These are phyloP conservation scores for Antheraea yamamai DNA, from an alignment of 2,888 invertebrate species.

Conservation along the genomic window DNA sequence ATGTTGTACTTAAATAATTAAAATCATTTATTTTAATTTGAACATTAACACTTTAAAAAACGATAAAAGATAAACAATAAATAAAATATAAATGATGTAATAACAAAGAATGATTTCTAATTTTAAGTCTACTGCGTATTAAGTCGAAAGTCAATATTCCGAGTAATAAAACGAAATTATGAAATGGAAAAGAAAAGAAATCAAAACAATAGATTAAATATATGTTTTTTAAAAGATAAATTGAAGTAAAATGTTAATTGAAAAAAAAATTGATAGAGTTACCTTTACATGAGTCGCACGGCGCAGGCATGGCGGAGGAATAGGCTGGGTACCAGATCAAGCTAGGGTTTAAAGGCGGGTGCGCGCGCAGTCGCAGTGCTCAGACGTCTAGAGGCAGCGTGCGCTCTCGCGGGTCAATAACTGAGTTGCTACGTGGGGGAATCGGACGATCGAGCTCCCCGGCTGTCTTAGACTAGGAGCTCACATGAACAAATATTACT, in stretches of 20 bases:
- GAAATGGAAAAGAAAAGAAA: slow-evolving; percentile 26
- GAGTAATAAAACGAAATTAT: slow-evolving; percentile 12
- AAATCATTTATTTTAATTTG: background rate
- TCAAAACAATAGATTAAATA: slow-evolving; percentile 27
- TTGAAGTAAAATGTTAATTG: background rate
- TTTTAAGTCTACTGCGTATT: background rate
- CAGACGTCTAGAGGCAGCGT: slow-evolving; percentile 39
- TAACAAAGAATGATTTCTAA: background rate
- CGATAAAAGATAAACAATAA: background rate
- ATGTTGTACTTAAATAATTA: background rate
- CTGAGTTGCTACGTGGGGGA: slow-evolving; percentile 67
- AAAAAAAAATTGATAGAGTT: slow-evolving; percentile 31
- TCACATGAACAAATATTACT: background rate
- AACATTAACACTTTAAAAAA: background rate
- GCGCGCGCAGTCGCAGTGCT: slow-evolving; percentile 59
- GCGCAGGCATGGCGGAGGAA: slow-evolving; percentile 65
- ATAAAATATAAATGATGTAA: background rate
- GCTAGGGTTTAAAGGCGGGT: slow-evolving; percentile 40
- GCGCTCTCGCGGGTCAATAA: slow-evolving; percentile 70
- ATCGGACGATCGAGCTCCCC: slow-evolving; percentile 56
- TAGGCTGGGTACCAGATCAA: slow-evolving; percentile 44
- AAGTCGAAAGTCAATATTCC: background rate
- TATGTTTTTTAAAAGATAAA: background rate
- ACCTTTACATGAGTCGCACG: slow-evolving; percentile 76
- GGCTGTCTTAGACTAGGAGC: slow-evolving; percentile 28